phyloP scores from a whole-genome alignment of 1,140 invertebrate genomes.

The Papilio helenus region DNA sequence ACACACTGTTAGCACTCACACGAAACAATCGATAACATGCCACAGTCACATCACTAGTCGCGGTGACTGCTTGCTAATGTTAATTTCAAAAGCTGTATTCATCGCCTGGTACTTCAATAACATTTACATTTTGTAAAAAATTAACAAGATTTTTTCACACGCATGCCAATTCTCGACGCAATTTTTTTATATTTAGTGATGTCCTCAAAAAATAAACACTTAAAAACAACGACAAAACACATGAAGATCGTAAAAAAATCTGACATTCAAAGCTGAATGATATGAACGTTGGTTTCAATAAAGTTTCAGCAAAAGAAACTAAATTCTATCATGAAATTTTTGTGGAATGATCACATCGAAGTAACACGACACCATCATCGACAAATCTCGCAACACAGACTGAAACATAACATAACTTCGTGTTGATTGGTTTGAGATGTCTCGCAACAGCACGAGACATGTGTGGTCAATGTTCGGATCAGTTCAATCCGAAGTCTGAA shows the following conservation, averaged over 20 bases:
- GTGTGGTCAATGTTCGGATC: slow-evolving; percentile 58
- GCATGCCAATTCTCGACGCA: slow-evolving; percentile 60
- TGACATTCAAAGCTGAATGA: slow-evolving; percentile 74
- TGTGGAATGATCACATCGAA: slow-evolving; percentile 73
- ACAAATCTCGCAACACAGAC: slow-evolving; percentile 74
- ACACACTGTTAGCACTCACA: slow-evolving; percentile 82
- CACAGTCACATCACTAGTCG: slow-evolving; percentile 60
- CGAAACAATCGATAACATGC: slow-evolving; percentile 75
- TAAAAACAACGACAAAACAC: slow-evolving; percentile 64
- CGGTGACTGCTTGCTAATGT: slow-evolving; percentile 60
- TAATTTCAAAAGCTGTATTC: slow-evolving; percentile 70
- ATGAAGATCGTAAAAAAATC: slow-evolving; percentile 60
- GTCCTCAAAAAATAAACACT: slow-evolving; percentile 65
- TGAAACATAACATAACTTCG: slow-evolving; percentile 71
- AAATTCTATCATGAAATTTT: slow-evolving; percentile 39
- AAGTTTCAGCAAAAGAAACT: slow-evolving; percentile 18
- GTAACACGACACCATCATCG: slow-evolving; percentile 72
- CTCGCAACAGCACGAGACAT: slow-evolving; percentile 62
- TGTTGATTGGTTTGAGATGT: slow-evolving; percentile 62
- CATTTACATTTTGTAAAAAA: slow-evolving; percentile 48
- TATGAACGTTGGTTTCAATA: slow-evolving; percentile 59
- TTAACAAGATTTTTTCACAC: slow-evolving; percentile 52
- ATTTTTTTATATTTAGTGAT: slow-evolving; percentile 30
- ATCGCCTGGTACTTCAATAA: slow-evolving; percentile 53
- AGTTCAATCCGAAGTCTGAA: slow-evolving; percentile 61